Evolutionary conservation across 1,140 invertebrate genomes (phyloP).

Genomic region (Agrilus planipennis): DNA sequence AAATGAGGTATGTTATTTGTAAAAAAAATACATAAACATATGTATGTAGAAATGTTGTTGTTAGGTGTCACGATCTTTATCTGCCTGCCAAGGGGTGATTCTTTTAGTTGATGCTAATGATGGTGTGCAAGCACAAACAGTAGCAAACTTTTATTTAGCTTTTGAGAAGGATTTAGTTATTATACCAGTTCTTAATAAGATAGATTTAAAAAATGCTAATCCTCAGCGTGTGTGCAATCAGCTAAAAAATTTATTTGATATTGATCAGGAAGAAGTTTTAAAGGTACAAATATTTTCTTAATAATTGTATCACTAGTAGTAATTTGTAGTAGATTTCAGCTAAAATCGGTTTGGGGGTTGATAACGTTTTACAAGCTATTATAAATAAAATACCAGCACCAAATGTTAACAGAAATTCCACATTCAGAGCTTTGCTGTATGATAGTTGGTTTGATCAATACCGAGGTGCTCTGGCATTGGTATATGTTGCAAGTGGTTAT

Average conservation of each 20-base stretch:
- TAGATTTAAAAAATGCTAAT: conserved; percentile 86
- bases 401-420: conserved; percentile 39
- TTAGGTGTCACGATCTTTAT: conserved; percentile 66
- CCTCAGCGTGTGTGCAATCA: conserved; percentile 70
- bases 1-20: conserved; percentile 64
- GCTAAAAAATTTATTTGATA: conserved; percentile 73
- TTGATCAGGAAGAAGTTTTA: conserved; percentile 54
- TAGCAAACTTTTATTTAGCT: conserved; percentile 92
- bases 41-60: conserved; percentile 8
- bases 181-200: conserved; percentile 93
- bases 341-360: conserved; percentile 74
- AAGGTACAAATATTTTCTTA: conserved; percentile 39
- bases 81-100: conserved; percentile 90
- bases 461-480: conserved; percentile 69
- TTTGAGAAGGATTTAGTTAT: conserved; percentile 70
- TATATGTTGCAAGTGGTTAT: conserved; percentile 66
- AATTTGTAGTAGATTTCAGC: conserved; percentile 60
- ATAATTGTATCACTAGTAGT: conserved; percentile 6
- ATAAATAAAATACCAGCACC: conserved; percentile 73
- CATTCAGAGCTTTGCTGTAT: conserved; percentile 76
- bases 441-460: conserved; percentile 91
- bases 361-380: conserved; percentile 62
- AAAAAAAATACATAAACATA: background rate
- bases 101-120: conserved; percentile 94
- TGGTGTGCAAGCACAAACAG: conserved; percentile 94